Conservation (phyloP, 2,888 invertebrate genomes). For the Stenoptilia bipunctidactyla region DNA sequence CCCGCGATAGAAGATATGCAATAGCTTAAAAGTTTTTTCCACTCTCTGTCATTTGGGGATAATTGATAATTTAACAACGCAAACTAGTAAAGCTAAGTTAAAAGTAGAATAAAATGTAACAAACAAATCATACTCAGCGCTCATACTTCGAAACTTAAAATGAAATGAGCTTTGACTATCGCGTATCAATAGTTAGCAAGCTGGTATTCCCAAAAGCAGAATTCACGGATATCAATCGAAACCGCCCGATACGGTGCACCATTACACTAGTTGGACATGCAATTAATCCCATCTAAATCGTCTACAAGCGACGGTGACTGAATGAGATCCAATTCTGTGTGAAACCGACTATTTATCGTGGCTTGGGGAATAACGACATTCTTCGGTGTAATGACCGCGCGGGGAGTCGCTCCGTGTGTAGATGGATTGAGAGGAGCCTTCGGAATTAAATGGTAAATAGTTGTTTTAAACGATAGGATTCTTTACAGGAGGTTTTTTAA, state of each 20-base stretch:
- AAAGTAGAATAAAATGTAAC: too few species aligned
- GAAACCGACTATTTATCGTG: constrained; percentile 29
- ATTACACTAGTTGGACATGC: constrained; percentile 13
- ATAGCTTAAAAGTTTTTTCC: too few species aligned
- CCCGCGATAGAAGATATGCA: too few species aligned
- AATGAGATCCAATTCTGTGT: constrained; percentile 10
- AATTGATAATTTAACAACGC: too few species aligned
- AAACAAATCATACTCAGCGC: too few species aligned
- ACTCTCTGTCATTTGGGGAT: too few species aligned
- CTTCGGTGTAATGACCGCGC: constrained; percentile 8
- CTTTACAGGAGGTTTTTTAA: too few species aligned
- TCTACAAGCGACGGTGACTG: constrained; percentile 7
- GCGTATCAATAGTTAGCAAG: too few species aligned
- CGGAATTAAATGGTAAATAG: not conserved
- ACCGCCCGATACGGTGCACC: constrained; percentile 15
- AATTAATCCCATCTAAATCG: constrained; percentile 8
- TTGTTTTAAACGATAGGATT: too few species aligned
- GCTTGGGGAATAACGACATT: constrained; percentile 2
- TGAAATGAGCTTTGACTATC: too few species aligned
- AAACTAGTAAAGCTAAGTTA: too few species aligned
- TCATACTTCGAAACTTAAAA: too few species aligned
- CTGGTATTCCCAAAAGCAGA: not conserved
- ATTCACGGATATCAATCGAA: constrained; percentile 16
- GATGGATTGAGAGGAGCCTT: constrained; percentile 2
- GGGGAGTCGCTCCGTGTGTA: constrained; percentile 5